These are phyloP conservation scores for Pseudopleuronectes americanus DNA, from an alignment of 2,797 vertebrate species.

Conservation along the genomic window DNA sequence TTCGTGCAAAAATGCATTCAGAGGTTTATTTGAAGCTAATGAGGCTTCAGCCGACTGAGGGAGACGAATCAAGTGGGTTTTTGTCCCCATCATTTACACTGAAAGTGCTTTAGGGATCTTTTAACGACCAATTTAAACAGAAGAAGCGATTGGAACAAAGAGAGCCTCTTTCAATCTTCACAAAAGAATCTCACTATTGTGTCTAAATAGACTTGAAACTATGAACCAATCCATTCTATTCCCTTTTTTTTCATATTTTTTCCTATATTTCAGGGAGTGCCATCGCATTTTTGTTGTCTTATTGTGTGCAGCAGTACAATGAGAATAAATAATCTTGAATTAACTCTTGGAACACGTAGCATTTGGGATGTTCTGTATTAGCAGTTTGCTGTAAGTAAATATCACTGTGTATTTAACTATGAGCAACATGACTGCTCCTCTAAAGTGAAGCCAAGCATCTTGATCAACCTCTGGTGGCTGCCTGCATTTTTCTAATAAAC, in stretches of 20 bases:
- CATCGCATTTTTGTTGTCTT: too few species aligned
- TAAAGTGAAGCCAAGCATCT: too few species aligned
- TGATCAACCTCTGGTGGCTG: too few species aligned
- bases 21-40: conserved; percentile 10
- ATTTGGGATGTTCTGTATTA: background rate
- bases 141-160: conserved; percentile 4
- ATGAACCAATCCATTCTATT: background rate
- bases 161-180: background rate
- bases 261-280: too few species aligned
- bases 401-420: background rate
- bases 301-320: too few species aligned
- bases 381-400: background rate
- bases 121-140: background rate
- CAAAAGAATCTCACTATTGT: background rate
- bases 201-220: background rate
- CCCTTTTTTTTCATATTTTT: too few species aligned
- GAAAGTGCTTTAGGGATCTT: background rate
- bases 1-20: background rate
- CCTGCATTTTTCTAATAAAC: too few species aligned
- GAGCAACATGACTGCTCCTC: too few species aligned
- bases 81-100: background rate
- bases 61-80: conserved; percentile 2
- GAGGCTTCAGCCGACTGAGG: conserved; percentile 1
- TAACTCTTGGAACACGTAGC: background rate
- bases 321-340: background rate